Conservation (phyloP, 2,797 vertebrate genomes). For the Malacoctenus gilli region DNA sequence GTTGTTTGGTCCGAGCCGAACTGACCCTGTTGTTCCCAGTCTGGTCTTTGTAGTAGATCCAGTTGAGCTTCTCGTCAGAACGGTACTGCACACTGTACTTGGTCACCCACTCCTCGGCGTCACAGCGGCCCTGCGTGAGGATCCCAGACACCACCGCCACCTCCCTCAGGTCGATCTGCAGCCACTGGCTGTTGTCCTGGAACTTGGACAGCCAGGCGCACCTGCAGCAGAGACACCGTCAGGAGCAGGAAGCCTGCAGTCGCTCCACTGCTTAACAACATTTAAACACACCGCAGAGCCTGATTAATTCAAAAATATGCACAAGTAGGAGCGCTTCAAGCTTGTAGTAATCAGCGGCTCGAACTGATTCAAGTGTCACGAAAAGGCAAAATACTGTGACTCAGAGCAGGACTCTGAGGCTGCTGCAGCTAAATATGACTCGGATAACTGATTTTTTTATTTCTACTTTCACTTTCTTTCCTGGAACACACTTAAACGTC, state of each 20-base stretch:
- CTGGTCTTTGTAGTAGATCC: slow-evolving; percentile 99
- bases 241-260: not conserved
- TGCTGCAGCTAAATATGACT: too few species aligned
- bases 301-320: too few species aligned
- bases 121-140: slow-evolving; percentile 95
- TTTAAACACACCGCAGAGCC: too few species aligned
- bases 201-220: slow-evolving; percentile 98
- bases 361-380: too few species aligned
- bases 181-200: slow-evolving; percentile 95
- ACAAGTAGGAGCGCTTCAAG: too few species aligned
- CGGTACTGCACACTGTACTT: slow-evolving; percentile 96
- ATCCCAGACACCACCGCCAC: slow-evolving; percentile 93
- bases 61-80: slow-evolving; percentile 88
- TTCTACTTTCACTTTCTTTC: too few species aligned
- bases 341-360: too few species aligned
- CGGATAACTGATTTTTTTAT: too few species aligned
- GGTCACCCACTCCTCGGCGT: slow-evolving; percentile 96
- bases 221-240: slow-evolving; percentile 67
- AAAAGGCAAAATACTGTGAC: too few species aligned
- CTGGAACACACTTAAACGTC: too few species aligned
- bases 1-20: slow-evolving; percentile 7
- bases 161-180: slow-evolving; percentile 93
- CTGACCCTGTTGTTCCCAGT: slow-evolving; percentile 96
- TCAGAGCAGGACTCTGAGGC: too few species aligned
- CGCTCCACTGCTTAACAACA: too few species aligned